These are phyloP conservation scores for Aleiodes leptofemur DNA, from an alignment of 2,888 invertebrate genomes.

Conservation along the genomic window DNA sequence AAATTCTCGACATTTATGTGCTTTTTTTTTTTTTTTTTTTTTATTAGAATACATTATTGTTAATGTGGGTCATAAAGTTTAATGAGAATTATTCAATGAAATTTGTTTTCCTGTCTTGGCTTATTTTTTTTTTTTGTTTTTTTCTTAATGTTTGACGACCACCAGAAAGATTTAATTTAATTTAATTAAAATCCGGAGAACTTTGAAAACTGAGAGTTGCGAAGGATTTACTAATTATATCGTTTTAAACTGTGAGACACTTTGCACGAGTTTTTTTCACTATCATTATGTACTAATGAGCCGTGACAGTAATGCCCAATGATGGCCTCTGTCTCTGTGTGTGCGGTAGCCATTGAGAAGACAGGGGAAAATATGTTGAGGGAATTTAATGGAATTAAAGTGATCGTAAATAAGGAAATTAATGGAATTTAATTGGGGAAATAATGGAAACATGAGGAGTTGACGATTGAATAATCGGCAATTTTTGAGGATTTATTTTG, in stretches of 20 bases:
- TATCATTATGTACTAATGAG: slow-evolving; percentile 46
- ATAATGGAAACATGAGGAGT: too few species aligned
- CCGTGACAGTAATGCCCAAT: slow-evolving; percentile 50
- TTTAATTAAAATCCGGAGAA: slow-evolving; percentile 42
- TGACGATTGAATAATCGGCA: too few species aligned
- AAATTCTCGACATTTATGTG: too few species aligned
- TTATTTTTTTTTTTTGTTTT: too few species aligned
- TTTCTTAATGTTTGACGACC: neutral
- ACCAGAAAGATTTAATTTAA: slow-evolving; percentile 30
- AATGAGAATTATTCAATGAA: too few species aligned
- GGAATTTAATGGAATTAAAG: slow-evolving; percentile 25
- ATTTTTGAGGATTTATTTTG: too few species aligned
- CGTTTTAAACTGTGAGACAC: slow-evolving; percentile 50
- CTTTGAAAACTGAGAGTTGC: slow-evolving; percentile 49
- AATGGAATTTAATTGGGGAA: too few species aligned
- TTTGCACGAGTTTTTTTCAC: slow-evolving; percentile 20
- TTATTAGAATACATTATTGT: too few species aligned
- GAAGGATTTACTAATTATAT: slow-evolving; percentile 66
- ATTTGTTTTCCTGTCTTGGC: too few species aligned
- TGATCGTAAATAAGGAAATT: slow-evolving; percentile 5
- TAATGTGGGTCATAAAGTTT: too few species aligned
- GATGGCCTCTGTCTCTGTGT: neutral
- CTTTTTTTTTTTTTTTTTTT: too few species aligned
- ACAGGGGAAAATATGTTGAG: slow-evolving; percentile 2
- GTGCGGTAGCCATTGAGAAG: slow-evolving; percentile 30